Conservation (phyloP, 2,888 invertebrate species). For the Stenchaetothrips biformis region DNA sequence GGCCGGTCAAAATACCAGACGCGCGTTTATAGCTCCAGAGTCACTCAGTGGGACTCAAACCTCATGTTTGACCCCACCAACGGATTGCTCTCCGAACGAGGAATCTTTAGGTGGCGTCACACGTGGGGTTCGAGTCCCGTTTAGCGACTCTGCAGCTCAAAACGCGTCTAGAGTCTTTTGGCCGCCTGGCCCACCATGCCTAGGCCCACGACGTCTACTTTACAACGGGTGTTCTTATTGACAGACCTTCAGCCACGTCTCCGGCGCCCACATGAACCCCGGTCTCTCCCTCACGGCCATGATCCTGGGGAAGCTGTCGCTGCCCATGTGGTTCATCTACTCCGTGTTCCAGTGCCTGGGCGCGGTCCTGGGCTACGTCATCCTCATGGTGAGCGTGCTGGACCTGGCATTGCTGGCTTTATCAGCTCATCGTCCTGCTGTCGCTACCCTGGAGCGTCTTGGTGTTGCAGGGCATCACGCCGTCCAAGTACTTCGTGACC, state of each 20-base stretch:
- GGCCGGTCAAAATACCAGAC: not conserved
- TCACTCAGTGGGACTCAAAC: no score
- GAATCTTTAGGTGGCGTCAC: no score
- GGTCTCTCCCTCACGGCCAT: slow-evolving; percentile 45
- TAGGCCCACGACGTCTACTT: no score
- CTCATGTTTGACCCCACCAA: no score
- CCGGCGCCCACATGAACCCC: slow-evolving; percentile 47
- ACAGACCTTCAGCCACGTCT: slow-evolving; percentile 47
- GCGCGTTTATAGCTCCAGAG: no score
- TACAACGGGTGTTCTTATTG: slow-evolving; percentile 35
- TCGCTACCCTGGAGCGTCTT: not conserved
- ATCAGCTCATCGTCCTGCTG: no score
- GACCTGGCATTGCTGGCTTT: slow-evolving; percentile 30
- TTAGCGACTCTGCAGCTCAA: no score
- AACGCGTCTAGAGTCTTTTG: no score
- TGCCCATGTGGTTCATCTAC: slow-evolving; percentile 43
- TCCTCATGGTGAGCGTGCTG: slow-evolving; percentile 35
- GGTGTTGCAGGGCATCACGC: not conserved
- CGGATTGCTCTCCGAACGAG: no score
- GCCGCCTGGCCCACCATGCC: no score
- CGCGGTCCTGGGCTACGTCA: slow-evolving; percentile 44
- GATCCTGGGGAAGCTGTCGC: slow-evolving; percentile 44
- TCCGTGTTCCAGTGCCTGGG: slow-evolving; percentile 44
- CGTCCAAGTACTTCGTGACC: not conserved
- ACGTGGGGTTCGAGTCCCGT: no score